Percentiles rank a stretch among this genome's conserved stretches.
Evolutionary conservation across 2,113 vertebrate genomes (phyloP).

Genomic region (Probosciger aterrimus): DNA sequence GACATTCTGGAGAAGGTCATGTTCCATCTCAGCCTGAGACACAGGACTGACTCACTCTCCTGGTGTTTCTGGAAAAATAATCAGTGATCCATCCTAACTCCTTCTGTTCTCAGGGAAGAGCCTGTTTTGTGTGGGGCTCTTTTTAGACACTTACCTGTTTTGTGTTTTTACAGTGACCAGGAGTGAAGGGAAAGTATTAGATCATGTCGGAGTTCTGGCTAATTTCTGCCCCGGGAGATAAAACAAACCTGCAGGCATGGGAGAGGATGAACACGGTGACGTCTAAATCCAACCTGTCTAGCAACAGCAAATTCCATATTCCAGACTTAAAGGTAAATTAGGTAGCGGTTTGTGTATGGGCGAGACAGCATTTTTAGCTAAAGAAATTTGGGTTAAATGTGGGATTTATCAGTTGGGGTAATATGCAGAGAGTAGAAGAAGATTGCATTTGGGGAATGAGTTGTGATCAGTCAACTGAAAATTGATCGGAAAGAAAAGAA

Average conservation of each 20-base stretch:
- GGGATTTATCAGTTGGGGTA: not conserved
- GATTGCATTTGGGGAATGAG: not conserved
- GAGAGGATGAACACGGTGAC: conserved; percentile 86
- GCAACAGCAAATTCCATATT: conserved; percentile 86
- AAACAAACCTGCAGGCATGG: conserved; percentile 83
- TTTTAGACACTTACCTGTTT: not conserved
- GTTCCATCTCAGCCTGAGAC: not conserved
- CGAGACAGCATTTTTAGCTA: not conserved
- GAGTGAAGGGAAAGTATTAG: not conserved
- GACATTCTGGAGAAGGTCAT: conserved; percentile 53
- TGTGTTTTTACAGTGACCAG: conserved; percentile 24
- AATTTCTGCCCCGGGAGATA: conserved; percentile 91
- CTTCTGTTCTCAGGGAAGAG: not conserved
- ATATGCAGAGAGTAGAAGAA: not conserved
- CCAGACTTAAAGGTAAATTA: conserved; percentile 91
- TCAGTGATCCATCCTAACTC: not conserved
- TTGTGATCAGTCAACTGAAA: not conserved
- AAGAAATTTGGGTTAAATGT: not conserved
- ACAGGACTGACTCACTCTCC: conserved; percentile 3
- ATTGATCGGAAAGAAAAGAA: not conserved
- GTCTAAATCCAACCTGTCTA: conserved; percentile 83
- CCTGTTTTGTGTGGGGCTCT: not conserved
- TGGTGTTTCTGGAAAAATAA: not conserved
- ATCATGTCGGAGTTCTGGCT: conserved; percentile 91
- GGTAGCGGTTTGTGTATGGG: not conserved